Evolutionary conservation across 2,888 invertebrate species (phyloP), one percentile per base, ranked within the genome.

Genomic region (Aproaerema taeniolella): DNA sequence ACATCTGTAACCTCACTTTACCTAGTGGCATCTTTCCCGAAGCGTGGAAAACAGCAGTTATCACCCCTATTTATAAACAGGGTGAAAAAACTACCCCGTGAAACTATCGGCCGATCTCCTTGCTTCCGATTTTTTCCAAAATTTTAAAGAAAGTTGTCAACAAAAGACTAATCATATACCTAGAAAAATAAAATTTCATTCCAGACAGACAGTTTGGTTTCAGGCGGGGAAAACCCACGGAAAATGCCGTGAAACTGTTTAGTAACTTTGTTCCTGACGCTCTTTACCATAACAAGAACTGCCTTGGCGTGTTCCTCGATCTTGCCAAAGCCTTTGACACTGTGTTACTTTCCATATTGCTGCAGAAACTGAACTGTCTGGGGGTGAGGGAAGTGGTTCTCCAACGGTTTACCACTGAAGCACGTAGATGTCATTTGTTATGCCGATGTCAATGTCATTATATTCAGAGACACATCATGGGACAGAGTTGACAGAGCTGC

Each of bases 41-140:
- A 17, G n/a, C 8, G 2, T 32, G 32, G 32, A 32, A 32, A 16
- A 2, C 2, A 2, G 32, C 32, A 5, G 10, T 17, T 16, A 11
- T 32, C 2, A 32, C 32, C 10, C 32, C 14, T 2, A 17, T 32
- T n/a, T 10, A 32, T 10, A 32, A 32, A 11, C 10, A n/a, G n/a
- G 17, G 32, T 2, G 10, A 12, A 2, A 32, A 17, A n/a, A 17
- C 3, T 11, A 10, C 10, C 6, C 32, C 32, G 11, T 12, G 13
- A 8, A 34, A 34, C 13, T 28, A 28, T 15, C 28, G 35, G 12
- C 41, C 31, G 30, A 32, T 32, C 17, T 32, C 32, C 4, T 11
- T 32, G 9, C 32, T 32, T 4, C n/a, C 9, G 3, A 25, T 34
- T 9, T 34, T 34, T 13, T 17, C 20, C 2, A 34, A 34, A 16